A percentile compares a stretch with the other conserved stretches of the same genome.
phyloP scores from a whole-genome alignment of 2,113 vertebrate species.

The Tichodroma muraria region DNA sequence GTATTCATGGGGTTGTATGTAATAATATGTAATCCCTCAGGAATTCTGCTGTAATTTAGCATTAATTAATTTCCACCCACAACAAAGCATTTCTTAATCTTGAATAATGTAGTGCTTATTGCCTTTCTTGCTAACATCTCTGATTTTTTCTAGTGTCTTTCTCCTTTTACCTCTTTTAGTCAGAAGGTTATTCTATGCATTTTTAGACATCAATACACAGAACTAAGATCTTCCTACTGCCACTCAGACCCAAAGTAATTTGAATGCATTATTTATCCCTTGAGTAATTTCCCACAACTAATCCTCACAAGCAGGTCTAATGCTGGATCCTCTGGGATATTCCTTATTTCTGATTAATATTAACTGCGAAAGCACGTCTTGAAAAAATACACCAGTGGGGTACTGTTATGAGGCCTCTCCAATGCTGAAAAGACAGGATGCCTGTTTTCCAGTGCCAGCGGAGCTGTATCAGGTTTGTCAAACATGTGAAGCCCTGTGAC shows the following conservation, averaged over 20 bases:
- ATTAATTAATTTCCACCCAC: conserved; percentile 31
- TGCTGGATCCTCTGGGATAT: conserved; percentile 30
- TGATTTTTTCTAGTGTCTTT: neutral
- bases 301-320: conserved; percentile 44
- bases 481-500: fast-evolving
- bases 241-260: conserved; percentile 33
- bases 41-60: neutral
- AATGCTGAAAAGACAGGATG: neutral
- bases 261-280: conserved; percentile 34
- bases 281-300: conserved; percentile 58
- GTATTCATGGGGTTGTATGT: neutral
- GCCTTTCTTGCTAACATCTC: neutral
- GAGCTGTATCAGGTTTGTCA: neutral
- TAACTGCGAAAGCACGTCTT: neutral
- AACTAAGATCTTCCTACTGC: neutral
- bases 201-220: neutral
- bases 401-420: neutral
- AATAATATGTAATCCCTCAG: neutral
- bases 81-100: neutral
- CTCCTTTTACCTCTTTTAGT: neutral
- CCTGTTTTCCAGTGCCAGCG: neutral
- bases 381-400: neutral
- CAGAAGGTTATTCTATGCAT: neutral
- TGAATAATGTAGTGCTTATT: neutral
- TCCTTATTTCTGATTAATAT: conserved; percentile 56